Conservation (phyloP, 2,113 vertebrate species). For the Pterocles gutturalis region DNA sequence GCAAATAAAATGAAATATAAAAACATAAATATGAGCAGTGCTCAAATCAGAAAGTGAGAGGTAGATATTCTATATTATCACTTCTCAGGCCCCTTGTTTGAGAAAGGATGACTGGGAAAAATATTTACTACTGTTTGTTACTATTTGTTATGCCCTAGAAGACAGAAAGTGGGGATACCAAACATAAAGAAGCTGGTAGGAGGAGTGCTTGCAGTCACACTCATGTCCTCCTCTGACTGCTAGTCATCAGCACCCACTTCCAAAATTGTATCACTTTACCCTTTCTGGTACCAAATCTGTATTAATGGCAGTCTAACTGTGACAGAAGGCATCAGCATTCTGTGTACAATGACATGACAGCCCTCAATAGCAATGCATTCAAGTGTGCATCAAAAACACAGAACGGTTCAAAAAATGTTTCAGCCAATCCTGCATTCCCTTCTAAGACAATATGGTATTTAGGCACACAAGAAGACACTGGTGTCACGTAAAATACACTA, state of each 20-base stretch:
- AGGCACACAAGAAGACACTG: neutral
- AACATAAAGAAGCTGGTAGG: neutral
- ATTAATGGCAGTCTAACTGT: neutral
- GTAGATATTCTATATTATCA: neutral
- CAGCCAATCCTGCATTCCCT: neutral
- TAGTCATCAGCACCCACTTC: neutral
- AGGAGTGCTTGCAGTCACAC: neutral
- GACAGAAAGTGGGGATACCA: neutral
- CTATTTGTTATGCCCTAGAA: neutral
- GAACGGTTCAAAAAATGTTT: neutral
- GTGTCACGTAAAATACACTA: neutral
- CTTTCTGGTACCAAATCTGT: neutral
- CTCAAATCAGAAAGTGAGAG: neutral
- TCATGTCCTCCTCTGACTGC: neutral
- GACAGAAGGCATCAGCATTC: rapidly evolving
- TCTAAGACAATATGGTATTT: neutral
- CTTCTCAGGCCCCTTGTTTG: neutral
- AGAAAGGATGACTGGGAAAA: neutral
- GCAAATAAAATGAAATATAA: conserved; percentile 65
- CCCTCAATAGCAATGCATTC: neutral
- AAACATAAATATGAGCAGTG: neutral
- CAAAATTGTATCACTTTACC: neutral
- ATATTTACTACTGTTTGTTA: neutral
- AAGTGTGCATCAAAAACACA: neutral
- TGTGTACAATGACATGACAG: neutral